Percentiles rank a stretch among this genome's conserved stretches.
Evolutionary conservation across 64 coral and sea anemone genomes (phyloP).

Genomic region (Catalaphyllia jardinei): DNA sequence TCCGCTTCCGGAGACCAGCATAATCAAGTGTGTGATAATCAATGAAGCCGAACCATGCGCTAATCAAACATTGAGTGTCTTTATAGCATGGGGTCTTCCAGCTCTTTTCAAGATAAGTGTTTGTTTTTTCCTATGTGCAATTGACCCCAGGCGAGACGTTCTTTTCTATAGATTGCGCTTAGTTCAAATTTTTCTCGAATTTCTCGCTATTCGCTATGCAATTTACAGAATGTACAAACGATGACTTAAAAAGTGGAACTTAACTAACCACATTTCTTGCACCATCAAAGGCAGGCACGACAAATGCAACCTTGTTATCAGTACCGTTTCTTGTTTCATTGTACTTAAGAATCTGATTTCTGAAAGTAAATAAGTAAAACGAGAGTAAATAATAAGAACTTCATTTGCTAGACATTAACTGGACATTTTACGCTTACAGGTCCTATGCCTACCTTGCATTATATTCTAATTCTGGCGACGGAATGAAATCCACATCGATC

Average conservation of each 20-base stretch:
- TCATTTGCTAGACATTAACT: background rate
- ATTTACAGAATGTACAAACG: too few relatives aligned
- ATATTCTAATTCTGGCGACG: slow-evolving; percentile 18
- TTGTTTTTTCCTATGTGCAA: too few relatives aligned
- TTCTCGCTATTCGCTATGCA: too few relatives aligned
- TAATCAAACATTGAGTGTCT: too few relatives aligned
- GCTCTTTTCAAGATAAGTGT: too few relatives aligned
- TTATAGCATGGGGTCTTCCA: too few relatives aligned
- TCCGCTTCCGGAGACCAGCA: too few relatives aligned
- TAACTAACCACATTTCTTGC: slow-evolving; percentile 9
- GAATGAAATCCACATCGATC: slow-evolving; percentile 30
- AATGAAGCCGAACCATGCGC: too few relatives aligned
- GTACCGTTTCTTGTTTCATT: slow-evolving; percentile 21
- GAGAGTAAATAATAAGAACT: background rate
- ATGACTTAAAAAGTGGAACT: background rate
- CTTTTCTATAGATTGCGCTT: too few relatives aligned
- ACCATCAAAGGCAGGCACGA: slow-evolving; percentile 33
- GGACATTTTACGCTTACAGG: background rate
- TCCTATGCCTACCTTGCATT: background rate
- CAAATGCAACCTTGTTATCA: slow-evolving; percentile 11
- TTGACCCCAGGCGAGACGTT: too few relatives aligned
- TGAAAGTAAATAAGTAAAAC: background rate
- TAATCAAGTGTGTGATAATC: too few relatives aligned
- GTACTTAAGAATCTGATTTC: slow-evolving; percentile 11
- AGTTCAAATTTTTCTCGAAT: too few relatives aligned